Percentiles rank a stretch among this genome's conserved stretches.
Evolutionary conservation across 2,888 invertebrate genomes (phyloP).

Genomic region (Craniophora ligustri): DNA sequence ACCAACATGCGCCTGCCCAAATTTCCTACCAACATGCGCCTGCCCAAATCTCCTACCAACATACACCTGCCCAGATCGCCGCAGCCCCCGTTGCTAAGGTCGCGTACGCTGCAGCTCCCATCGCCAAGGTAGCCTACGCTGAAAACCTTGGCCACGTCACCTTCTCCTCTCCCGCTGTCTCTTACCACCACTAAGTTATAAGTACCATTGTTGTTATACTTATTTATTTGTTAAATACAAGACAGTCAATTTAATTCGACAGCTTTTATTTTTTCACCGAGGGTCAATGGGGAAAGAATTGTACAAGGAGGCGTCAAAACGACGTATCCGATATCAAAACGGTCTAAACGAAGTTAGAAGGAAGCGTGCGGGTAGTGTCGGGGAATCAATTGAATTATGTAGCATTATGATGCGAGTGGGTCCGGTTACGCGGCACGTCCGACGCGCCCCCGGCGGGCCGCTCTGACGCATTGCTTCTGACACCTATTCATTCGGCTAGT

Average conservation of each 20-base stretch:
- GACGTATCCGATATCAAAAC: slow-evolving; percentile 88
- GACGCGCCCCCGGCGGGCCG: slow-evolving; percentile 67
- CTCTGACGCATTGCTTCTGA: slow-evolving; percentile 83
- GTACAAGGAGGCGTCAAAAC: slow-evolving; percentile 82
- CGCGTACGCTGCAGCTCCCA: slow-evolving; percentile 27
- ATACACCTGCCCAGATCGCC: slow-evolving; percentile 55
- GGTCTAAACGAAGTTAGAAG: slow-evolving; percentile 85
- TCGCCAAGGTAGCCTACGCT: slow-evolving; percentile 61
- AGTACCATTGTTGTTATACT: slow-evolving; percentile 55
- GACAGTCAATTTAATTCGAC: slow-evolving; percentile 58
- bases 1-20: slow-evolving; percentile 60
- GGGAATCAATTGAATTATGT: slow-evolving; percentile 88
- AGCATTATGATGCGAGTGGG: slow-evolving; percentile 84
- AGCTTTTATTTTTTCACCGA: slow-evolving; percentile 68
- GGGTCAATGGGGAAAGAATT: slow-evolving; percentile 73
- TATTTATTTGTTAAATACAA: slow-evolving; percentile 78
- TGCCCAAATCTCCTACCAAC: slow-evolving; percentile 65
- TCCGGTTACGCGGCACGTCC: slow-evolving; percentile 84
- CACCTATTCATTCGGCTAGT: slow-evolving; percentile 83
- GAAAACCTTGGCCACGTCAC: slow-evolving; percentile 68
- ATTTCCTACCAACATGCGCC: slow-evolving; percentile 72
- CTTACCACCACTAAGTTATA: slow-evolving; percentile 79
- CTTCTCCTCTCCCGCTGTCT: slow-evolving; percentile 76
- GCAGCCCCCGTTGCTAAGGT: slow-evolving; percentile 58
- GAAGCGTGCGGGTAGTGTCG: slow-evolving; percentile 87